Conservation (phyloP, 2,113 vertebrate genomes). For the Struthidea cinerea region DNA sequence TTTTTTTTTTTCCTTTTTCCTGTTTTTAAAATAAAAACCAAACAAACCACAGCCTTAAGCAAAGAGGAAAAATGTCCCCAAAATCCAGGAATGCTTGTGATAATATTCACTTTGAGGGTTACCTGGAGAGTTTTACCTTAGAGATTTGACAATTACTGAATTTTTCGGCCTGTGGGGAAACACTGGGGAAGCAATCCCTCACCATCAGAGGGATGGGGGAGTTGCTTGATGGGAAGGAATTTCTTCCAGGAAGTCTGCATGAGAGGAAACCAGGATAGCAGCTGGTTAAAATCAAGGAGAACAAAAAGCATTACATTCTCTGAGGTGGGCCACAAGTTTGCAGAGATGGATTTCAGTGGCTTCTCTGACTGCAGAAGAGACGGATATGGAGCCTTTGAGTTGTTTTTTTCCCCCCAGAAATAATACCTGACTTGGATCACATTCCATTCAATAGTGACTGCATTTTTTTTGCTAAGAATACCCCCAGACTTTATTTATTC, state of each 20-base stretch:
- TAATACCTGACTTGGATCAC: background rate
- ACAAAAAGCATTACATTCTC: background rate
- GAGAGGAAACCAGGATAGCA: constrained; percentile 44
- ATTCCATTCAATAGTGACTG: background rate
- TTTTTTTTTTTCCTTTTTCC: background rate
- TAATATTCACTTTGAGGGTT: background rate
- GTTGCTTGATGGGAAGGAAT: constrained; percentile 10
- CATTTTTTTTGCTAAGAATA: background rate
- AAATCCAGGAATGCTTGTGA: background rate
- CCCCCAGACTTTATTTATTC: constrained; percentile 1
- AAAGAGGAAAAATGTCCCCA: background rate
- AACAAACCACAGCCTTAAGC: background rate
- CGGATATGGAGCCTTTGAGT: background rate
- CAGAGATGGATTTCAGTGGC: background rate
- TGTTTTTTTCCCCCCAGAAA: background rate
- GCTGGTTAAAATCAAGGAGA: constrained; percentile 33
- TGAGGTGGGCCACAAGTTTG: background rate
- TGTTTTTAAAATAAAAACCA: background rate
- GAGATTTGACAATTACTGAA: background rate
- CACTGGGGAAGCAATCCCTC: background rate
- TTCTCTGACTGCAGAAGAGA: constrained; percentile 12
- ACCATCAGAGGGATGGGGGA: background rate
- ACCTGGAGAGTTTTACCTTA: background rate
- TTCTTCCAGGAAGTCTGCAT: constrained; percentile 31
- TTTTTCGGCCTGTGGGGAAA: constrained; percentile 4